Evolutionary conservation across 2,797 vertebrate species (phyloP), one percentile per base, ranked within the genome.

Genomic region (Peromyscus aztecus): DNA sequence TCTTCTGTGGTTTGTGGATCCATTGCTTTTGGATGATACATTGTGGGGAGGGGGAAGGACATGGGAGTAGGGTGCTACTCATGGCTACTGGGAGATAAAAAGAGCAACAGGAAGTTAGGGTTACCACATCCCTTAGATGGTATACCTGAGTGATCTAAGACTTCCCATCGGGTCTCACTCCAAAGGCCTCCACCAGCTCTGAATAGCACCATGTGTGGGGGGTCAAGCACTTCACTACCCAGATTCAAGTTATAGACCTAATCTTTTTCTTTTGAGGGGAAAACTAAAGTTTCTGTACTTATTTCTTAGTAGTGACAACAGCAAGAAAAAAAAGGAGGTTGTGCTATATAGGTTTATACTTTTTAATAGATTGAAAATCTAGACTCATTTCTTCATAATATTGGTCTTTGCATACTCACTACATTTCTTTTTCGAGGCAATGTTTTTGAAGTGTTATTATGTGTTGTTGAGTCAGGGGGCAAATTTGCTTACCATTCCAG

Each of bases 281-380:
- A 85, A 88, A 81, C 29, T 75, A 52, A 94, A 29, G 78, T 78
- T 90, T 90, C 43, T 96, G 91, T 92, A 37, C 4, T 78, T 93
- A 94, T 34, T 81, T 91, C 43, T 92, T 59, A 89, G 65, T 75
- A 91, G 34, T 10, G 34, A 61, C 80, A 76, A 1, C 21, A 84
- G 16, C 40, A 65, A 84, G 55, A 61, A 92, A 61, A 77, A 75
- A 87, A 83, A 83, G 13, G 57, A 31, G 40, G 37, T 23, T 84
- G 59, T 75, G n/a, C 6, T 88, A 84, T 91, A 31, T 76, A 83
- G n/a, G 71, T 80, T 76, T 76, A 40, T 65, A 76, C 12, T 87
- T 96, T 96, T 94, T 67, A 92, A 89, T 71, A 91, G 52, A n/a
- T 21, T 87, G n/a, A 95, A 65, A 16, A 49, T 49, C 27, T 92